Percentiles rank a stretch among this genome's conserved stretches.
These are phyloP conservation scores for Centropristis striata DNA, from an alignment of 2,113 vertebrate genomes.

Conservation along the genomic window DNA sequence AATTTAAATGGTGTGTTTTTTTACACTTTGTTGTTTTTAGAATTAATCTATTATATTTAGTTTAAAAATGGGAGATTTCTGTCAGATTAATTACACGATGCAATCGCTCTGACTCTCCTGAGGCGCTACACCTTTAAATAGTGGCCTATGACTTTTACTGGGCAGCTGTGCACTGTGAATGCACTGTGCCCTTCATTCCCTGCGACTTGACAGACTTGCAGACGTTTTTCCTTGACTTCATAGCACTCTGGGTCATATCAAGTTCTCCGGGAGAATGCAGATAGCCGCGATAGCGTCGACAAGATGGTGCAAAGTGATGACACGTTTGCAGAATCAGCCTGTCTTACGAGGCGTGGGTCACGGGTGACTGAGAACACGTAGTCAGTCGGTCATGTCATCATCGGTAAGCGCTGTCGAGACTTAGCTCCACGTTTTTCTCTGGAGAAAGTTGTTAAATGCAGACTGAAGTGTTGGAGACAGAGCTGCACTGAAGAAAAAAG, in stretches of 20 bases:
- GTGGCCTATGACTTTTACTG: conserved; percentile 33
- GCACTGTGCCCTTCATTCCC: conserved; percentile 40
- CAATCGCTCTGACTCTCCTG: neutral
- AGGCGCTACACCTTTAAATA: conserved; percentile 28
- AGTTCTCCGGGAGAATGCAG: conserved; percentile 81
- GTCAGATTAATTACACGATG: neutral
- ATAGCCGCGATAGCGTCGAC: conserved; percentile 77
- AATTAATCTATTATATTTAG: neutral
- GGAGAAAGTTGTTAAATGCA: conserved; percentile 9
- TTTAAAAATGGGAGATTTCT: neutral
- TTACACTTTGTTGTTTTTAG: neutral
- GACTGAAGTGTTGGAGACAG: neutral
- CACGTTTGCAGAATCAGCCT: conserved; percentile 77
- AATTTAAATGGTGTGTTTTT: neutral
- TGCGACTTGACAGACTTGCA: conserved; percentile 30
- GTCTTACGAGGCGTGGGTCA: conserved; percentile 67
- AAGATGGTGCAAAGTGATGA: conserved; percentile 83
- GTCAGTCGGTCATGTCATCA: conserved; percentile 51
- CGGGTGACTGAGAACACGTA: conserved; percentile 70
- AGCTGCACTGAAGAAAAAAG: neutral
- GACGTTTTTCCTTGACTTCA: conserved; percentile 47
- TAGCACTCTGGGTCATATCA: conserved; percentile 79
- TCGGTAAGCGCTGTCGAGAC: conserved; percentile 17
- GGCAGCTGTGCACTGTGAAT: neutral
- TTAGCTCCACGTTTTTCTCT: conserved; percentile 2